Conservation (phyloP, 2,888 invertebrate genomes). For the Drosophila multiciliata region DNA sequence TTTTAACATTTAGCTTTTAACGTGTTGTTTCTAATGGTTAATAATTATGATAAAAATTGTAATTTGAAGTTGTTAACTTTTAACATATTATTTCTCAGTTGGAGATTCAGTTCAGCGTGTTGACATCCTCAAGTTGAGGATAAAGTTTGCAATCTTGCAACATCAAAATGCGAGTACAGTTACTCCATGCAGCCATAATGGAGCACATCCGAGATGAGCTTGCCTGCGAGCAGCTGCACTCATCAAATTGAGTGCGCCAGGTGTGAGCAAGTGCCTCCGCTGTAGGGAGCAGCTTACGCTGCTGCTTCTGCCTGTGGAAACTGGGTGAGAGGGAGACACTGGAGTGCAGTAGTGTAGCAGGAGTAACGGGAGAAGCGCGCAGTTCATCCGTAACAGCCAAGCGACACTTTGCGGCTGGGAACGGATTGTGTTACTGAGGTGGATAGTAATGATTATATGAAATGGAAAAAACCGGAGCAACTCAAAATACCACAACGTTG, state of each 20-base stretch:
- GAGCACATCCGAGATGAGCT: slow-evolving; percentile 50
- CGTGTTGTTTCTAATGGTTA: not conserved
- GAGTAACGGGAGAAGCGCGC: not conserved
- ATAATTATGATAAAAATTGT: not conserved
- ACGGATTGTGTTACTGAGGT: not conserved
- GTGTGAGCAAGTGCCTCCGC: slow-evolving; percentile 44
- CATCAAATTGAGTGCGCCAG: slow-evolving; percentile 47
- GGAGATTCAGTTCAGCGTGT: no score
- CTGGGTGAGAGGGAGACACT: not conserved
- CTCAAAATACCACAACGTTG: slow-evolving; percentile 56
- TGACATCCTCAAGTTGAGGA: not conserved
- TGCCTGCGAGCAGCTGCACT: slow-evolving; percentile 38
- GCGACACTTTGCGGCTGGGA: slow-evolving; percentile 24
- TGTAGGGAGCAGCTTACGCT: slow-evolving; percentile 16
- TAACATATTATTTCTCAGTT: not conserved
- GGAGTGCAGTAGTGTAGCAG: not conserved
- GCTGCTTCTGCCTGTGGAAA: not conserved
- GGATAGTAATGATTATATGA: no score
- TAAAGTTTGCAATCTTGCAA: not conserved
- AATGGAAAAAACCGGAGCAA: slow-evolving; percentile 33
- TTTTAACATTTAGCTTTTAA: not conserved
- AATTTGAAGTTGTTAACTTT: not conserved
- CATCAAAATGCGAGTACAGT: slow-evolving; percentile 40
- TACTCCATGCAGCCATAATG: slow-evolving; percentile 54
- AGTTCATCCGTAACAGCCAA: slow-evolving; percentile 16